Evolutionary conservation across 1,140 invertebrate genomes (phyloP), one percentile per base, ranked within the genome.

Genomic region (Drosophila mojavensis): DNA sequence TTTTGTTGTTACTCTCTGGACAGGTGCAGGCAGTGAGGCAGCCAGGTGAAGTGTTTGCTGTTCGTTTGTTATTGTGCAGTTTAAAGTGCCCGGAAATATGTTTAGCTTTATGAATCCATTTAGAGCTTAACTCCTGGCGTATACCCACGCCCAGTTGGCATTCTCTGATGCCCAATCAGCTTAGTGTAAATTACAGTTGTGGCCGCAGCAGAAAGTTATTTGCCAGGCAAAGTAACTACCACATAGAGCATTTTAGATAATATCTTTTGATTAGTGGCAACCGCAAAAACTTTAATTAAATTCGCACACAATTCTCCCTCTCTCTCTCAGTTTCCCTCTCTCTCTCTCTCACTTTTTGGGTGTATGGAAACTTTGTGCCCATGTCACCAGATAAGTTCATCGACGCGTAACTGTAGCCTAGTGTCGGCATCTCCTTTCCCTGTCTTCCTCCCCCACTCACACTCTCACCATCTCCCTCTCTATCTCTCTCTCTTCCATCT

Each of bases 201-300:
- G 59, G 45, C 45, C 60, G 20, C 60, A 48, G 47, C 47, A 62
- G 11, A 47, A 24, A 67, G 45, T 71, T 71, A 64, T 56, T 71
- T 71, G 60, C 55, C 64, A 45, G 17, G 15, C 45, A 65, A 64
- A 65, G 62, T 65, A 70, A 59, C 72, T 70, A 56, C 56, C 59
- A 58, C 66, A 63, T 74, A 62, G 62, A 70, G 55, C 62, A 76
- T 79, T 74, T 60, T 59, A 88, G 83, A 86, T 86, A 88, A 86
- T 86, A 86, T 88, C 83, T 88, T 86, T 86, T 88, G 83, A 86
- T 86, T 86, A 86, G 83, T 86, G 83, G 83, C 79, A 86, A 78
- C 83, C 83, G 83, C 83, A 86, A 80, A 88, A 86, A 86, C 83
- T 86, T 86, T 86, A 86, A 86, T 86, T 86, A 86, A 86, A 86